Evolutionary conservation across 2,113 vertebrate species (phyloP), one percentile per base, ranked within the genome.

Genomic region (Cyprinodon brontotheroides): DNA sequence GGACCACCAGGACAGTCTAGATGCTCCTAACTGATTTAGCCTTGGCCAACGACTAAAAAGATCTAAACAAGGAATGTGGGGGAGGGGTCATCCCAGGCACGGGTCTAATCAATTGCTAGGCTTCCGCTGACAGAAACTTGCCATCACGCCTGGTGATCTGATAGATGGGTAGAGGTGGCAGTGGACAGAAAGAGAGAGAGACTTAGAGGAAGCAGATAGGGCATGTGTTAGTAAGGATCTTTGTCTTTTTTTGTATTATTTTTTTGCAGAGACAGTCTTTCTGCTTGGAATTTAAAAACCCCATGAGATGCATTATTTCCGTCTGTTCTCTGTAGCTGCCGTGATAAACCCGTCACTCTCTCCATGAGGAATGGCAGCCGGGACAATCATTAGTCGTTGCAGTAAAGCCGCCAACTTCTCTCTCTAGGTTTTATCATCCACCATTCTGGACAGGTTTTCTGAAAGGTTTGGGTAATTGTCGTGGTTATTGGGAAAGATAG

Each of bases 291-390:
- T 89, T 88, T 88, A 82, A 91, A 90, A 90, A 91, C 74, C 80
- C 84, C 77, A 76, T 86, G 86, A 88, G 92, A 86, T 81, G 74
- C 81, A 83, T 89, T 83, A 85, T 88, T 88, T 78, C 84, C 80
- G 86, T 91, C 85, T 84, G 87, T 87, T 85, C 74, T 86, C 84
- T 83, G 75, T 86, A 53, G 88, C 88, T 81, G 83, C 86, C 20
- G 75, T 83, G 91, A 94, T 94, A 92, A 93, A 93, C 87, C 91
- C 85, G 89, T 93, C 92, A 92, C 84, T 92, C 86, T 82, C 70
- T 83, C 89, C 84, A 62, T 92, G 91, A 92, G 87, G 74, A 90
- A 93, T 80, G 89, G 88, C 92, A 80, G 82, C 78, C 85, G 48
- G 72, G 71, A 62, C 37, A 43, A 88, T 92, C 92, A 92, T 94